Evolutionary conservation across 2,888 invertebrate genomes (phyloP).

Genomic region (Glomeris marginata): DNA sequence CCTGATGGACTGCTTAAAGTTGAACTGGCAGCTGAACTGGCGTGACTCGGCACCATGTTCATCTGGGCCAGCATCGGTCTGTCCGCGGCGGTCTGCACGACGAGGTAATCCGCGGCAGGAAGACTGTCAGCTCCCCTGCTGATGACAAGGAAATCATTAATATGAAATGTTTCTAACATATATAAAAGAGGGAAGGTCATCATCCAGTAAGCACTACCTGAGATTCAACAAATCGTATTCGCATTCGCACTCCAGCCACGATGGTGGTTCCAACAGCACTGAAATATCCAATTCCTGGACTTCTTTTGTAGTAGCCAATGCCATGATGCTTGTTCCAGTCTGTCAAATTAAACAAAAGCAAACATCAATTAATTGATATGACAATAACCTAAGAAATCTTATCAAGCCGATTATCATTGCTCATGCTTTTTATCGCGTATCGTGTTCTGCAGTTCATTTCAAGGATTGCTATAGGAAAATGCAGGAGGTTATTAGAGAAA

Average conservation of each 20-base stretch:
- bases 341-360: conserved; percentile 24
- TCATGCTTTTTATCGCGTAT: too few relatives aligned
- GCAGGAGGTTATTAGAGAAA: too few relatives aligned
- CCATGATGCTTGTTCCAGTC: conserved; percentile 66
- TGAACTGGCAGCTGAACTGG: conserved; percentile 15
- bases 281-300: conserved; percentile 97
- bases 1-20: conserved; percentile 19
- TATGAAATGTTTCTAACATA: background rate
- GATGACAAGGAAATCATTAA: conserved; percentile 7
- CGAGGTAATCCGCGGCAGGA: conserved; percentile 69
- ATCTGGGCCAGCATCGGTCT: conserved; percentile 36
- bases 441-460: too few relatives aligned
- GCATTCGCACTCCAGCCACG: conserved; percentile 93
- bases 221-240: conserved; percentile 75
- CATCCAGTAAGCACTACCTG: conserved; percentile 1
- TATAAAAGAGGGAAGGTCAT: too few relatives aligned
- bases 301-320: conserved; percentile 88
- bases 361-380: background rate
- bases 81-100: conserved; percentile 61
- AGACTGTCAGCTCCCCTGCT: conserved; percentile 51
- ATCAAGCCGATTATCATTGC: too few relatives aligned
- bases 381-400: too few relatives aligned
- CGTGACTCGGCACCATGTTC: conserved; percentile 8
- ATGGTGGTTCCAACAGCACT: conserved; percentile 69
- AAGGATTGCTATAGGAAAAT: too few relatives aligned